Conservation (phyloP, 64 coral and sea anemone genomes). For the Exaiptasia diaphana region DNA sequence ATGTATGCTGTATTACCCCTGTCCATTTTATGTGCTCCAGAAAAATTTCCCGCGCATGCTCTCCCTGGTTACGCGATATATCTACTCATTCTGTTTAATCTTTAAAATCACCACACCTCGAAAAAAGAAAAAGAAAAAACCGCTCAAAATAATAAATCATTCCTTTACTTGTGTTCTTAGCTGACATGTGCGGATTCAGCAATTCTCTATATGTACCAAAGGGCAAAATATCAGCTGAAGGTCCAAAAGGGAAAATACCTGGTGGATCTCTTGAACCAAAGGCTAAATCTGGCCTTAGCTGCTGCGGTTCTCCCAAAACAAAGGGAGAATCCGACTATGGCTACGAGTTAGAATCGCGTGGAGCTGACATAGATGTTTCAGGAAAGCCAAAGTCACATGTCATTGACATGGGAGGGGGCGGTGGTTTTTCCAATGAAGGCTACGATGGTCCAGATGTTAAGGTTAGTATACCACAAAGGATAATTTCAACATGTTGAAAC, state of each 20-base stretch:
- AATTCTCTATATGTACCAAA: too few relatives aligned
- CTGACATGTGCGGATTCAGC: too few relatives aligned
- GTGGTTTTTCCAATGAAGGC: not conserved
- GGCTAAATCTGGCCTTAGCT: not conserved
- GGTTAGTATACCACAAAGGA: not conserved
- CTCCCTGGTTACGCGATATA: too few relatives aligned
- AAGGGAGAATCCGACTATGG: constrained; percentile 3
- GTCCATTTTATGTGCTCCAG: too few relatives aligned
- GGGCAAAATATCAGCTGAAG: not conserved
- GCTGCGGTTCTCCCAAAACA: not conserved
- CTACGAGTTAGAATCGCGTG: constrained; percentile 1
- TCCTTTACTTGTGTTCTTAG: too few relatives aligned
- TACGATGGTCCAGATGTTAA: not conserved
- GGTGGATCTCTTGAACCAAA: not conserved
- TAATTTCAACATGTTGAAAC: too few relatives aligned
- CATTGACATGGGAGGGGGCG: not conserved
- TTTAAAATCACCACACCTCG: too few relatives aligned
- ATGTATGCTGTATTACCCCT: too few relatives aligned
- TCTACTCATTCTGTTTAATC: too few relatives aligned
- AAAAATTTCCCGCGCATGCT: too few relatives aligned
- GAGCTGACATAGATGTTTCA: not conserved
- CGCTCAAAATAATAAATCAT: too few relatives aligned
- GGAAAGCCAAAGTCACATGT: constrained; percentile 19
- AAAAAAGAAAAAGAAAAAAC: too few relatives aligned
- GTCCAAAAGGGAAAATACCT: not conserved